These are phyloP conservation scores for Tadarida brasiliensis DNA, from an alignment of 2,797 vertebrate species.

Conservation along the genomic window DNA sequence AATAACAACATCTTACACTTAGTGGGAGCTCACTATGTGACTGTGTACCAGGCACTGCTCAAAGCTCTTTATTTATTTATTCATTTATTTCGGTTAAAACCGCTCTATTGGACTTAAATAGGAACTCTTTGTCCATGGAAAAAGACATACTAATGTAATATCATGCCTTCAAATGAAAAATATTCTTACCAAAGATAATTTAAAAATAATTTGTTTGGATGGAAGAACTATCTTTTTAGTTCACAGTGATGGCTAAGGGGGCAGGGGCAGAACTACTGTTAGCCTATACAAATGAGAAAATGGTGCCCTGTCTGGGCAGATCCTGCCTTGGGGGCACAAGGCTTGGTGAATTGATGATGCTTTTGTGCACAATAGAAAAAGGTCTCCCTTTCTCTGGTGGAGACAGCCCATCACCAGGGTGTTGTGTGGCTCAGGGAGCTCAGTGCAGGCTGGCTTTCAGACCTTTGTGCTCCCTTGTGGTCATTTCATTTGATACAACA, in stretches of 20 bases:
- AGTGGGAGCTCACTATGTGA: background rate
- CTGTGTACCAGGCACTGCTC: background rate
- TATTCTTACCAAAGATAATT: background rate
- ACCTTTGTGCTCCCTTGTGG: background rate
- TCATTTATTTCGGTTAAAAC: slow-evolving; percentile 46
- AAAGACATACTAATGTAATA: background rate
- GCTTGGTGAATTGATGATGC: background rate
- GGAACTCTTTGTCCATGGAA: background rate
- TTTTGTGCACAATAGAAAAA: background rate
- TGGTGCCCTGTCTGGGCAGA: background rate
- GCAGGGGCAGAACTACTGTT: background rate
- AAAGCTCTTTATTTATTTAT: background rate
- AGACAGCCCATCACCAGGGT: background rate
- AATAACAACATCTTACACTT: background rate
- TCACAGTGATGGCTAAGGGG: background rate
- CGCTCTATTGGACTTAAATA: background rate
- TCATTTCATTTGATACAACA: no score
- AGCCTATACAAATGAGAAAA: background rate
- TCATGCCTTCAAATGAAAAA: background rate
- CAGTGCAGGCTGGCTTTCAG: background rate
- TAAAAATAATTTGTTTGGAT: slow-evolving; percentile 28
- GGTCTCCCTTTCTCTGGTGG: background rate
- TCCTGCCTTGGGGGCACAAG: background rate
- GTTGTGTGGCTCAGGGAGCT: background rate
- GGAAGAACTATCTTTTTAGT: background rate